Base-by-base conservation (phyloP, 2,113 vertebrate species). In the Ceuthmochares aereus region DNA sequence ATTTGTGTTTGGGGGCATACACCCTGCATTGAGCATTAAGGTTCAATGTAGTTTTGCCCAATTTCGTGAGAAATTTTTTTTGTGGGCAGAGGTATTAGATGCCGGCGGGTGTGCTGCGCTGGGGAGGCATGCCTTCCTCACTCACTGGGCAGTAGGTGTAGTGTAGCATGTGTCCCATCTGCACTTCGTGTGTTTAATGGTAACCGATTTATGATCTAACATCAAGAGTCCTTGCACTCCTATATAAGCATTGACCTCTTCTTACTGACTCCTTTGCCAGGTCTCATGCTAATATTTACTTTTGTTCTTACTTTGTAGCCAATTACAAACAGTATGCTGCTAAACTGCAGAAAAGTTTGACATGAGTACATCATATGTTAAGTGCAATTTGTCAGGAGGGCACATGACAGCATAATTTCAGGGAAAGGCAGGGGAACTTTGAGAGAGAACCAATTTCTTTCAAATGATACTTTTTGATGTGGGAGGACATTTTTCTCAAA, bases 41-140 rank as follows among this genome's bases (percentile, higher is more conserved):
- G 25, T 30, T 84, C 14, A n/a, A 21, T 40, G 69, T 22, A 43
- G n/a, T 58, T 87, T 72, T 82, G n/a, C 8, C 36, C 22, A 36
- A 2, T 37, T 93, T 18, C 1, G 0, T n/a, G 45, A 45, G 54
- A 22, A 52, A 1, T 26, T 21, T 20, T 21, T 20, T 51, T 19
- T 5, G 6, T 72, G 68, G 51, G 45, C 59, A 70, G 79, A 52
- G 45, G 10, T 32, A 9, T 32, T 7, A 8, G 22, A 36, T 13
- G 4, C 10, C 2, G 0, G 22, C 32, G 45, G 47, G 30, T 43
- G 5, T 0, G 0, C 54, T 16, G 69, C 47, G 15, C 69, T 30
- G 67, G 49, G 25, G 34, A 56, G 42, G 16, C 26, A 0, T 15
- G 9, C 34, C 36, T 58, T 42, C 68, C 67, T 56, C 21, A 4